Percentiles rank a stretch among this genome's conserved stretches.
These are phyloP conservation scores for Butorides virescens DNA, from an alignment of 2,113 vertebrate genomes.

Conservation along the genomic window DNA sequence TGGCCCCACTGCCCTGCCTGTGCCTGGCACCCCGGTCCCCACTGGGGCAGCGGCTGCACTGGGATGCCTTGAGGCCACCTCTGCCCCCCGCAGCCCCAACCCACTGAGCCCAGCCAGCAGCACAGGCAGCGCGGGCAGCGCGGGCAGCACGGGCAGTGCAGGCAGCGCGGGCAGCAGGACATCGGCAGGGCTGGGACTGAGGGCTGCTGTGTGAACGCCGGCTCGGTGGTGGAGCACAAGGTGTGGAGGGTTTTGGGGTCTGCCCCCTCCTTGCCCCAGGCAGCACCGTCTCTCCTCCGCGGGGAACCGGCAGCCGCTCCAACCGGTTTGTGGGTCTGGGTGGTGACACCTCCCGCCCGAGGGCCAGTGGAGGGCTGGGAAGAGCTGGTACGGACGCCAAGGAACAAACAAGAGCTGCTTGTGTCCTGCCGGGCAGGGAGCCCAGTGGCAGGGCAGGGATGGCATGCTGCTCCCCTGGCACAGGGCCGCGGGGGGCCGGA, in stretches of 20 bases:
- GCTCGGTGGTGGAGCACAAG: not conserved
- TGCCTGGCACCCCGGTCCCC: not conserved
- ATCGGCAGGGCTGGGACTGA: fast-evolving
- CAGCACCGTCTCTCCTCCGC: fast-evolving
- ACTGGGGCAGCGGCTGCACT: not conserved
- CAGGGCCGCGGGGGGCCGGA: fast-evolving
- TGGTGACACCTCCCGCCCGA: not conserved
- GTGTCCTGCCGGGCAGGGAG: not conserved
- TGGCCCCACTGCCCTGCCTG: not conserved
- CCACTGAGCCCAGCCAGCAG: fast-evolving
- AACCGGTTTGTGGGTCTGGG: slow-evolving; percentile 51
- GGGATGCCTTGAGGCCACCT: not conserved
- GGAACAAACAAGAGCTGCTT: slow-evolving; percentile 8
- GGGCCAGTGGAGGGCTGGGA: slow-evolving; percentile 3
- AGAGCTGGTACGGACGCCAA: not conserved
- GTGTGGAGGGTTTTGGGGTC: not conserved
- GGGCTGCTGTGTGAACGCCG: not conserved
- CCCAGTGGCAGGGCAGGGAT: not conserved
- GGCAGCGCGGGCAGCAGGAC: not conserved
- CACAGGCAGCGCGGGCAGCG: not conserved
- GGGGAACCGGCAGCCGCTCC: not conserved
- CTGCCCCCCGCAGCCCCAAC: not conserved
- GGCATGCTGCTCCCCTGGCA: not conserved
- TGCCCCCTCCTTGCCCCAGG: not conserved
- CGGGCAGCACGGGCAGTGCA: not conserved